These are phyloP conservation scores for Phalera bucephala DNA, from an alignment of 2,888 invertebrate species.

Conservation along the genomic window DNA sequence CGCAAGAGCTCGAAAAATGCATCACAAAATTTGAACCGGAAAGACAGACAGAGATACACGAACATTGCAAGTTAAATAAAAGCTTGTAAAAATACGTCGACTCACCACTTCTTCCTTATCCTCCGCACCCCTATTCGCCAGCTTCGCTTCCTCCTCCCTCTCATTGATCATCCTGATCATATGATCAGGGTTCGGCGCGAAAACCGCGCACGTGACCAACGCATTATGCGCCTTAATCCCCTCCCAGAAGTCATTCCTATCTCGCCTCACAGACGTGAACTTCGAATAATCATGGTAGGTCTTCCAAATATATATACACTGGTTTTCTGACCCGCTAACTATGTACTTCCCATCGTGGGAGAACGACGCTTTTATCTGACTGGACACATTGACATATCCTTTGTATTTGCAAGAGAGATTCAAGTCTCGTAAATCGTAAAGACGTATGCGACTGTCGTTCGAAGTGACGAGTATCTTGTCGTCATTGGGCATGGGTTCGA, in stretches of 20 bases:
- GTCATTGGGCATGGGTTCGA: constrained; percentile 97
- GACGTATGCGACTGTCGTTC: constrained; percentile 97
- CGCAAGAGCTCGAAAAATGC: too few species aligned
- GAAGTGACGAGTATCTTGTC: constrained; percentile 98
- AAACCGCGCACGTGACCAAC: constrained; percentile 98
- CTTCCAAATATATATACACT: constrained; percentile 99
- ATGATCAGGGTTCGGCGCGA: constrained; percentile 97
- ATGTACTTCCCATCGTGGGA: constrained; percentile 99
- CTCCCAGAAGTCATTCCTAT: constrained; percentile 99
- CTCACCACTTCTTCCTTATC: constrained; percentile 61
- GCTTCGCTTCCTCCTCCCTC: constrained; percentile 64
- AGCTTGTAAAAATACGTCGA: constrained; percentile 3
- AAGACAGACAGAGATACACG: too few species aligned
- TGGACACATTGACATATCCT: constrained; percentile 95
- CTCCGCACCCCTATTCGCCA: constrained; percentile 34
- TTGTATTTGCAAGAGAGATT: constrained; percentile 98
- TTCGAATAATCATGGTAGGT: constrained; percentile 98
- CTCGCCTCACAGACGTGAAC: constrained; percentile 94
- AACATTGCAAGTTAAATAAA: too few species aligned
- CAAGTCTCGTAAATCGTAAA: constrained; percentile 97
- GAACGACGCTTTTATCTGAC: constrained; percentile 98
- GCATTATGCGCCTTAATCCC: constrained; percentile 94
- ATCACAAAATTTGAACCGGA: too few species aligned
- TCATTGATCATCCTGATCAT: constrained; percentile 90
- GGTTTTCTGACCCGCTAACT: constrained; percentile 98